Percentiles rank a stretch among this genome's conserved stretches.
Evolutionary conservation across 2,113 vertebrate genomes (phyloP).

Genomic region (Romanogobio albipinnatus): DNA sequence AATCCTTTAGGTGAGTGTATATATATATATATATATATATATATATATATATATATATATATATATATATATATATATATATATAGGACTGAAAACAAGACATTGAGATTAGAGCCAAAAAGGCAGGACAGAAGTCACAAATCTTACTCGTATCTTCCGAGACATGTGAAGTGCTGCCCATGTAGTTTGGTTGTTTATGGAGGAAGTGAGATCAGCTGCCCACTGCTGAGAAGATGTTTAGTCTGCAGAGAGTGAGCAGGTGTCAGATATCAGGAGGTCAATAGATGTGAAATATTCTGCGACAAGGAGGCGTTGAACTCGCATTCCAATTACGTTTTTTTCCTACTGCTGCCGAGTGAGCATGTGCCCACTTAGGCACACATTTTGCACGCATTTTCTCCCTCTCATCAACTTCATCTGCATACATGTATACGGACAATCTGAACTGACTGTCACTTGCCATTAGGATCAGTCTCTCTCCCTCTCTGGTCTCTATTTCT

Average conservation of each 20-base stretch:
- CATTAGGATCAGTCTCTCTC: slow-evolving; percentile 3
- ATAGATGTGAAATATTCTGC: slow-evolving; percentile 38
- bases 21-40: too few species aligned
- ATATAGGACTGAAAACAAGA: background rate
- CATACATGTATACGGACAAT: slow-evolving; percentile 7
- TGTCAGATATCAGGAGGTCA: slow-evolving; percentile 40
- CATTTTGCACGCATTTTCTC: background rate
- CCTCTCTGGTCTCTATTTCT: slow-evolving; percentile 12
- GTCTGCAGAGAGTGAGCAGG: slow-evolving; percentile 27
- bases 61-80: too few species aligned
- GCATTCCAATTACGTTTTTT: background rate
- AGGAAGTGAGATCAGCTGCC: slow-evolving; percentile 8
- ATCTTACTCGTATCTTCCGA: background rate
- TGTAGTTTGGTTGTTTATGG: background rate
- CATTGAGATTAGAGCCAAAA: background rate
- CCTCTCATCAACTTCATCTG: slow-evolving; percentile 32
- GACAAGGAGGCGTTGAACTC: slow-evolving; percentile 5
- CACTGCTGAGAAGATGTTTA: background rate
- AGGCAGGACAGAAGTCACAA: background rate
- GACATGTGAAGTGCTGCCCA: background rate
- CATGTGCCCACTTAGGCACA: slow-evolving; percentile 22
- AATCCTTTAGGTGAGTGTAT: too few species aligned
- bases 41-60: too few species aligned
- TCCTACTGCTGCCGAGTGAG: background rate
- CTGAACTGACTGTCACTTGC: slow-evolving; percentile 1